A percentile compares a stretch with the other conserved stretches of the same genome.
Evolutionary conservation across 64 coral and sea anemone genomes (phyloP).

Genomic region (Dendronephthya gigantea): DNA sequence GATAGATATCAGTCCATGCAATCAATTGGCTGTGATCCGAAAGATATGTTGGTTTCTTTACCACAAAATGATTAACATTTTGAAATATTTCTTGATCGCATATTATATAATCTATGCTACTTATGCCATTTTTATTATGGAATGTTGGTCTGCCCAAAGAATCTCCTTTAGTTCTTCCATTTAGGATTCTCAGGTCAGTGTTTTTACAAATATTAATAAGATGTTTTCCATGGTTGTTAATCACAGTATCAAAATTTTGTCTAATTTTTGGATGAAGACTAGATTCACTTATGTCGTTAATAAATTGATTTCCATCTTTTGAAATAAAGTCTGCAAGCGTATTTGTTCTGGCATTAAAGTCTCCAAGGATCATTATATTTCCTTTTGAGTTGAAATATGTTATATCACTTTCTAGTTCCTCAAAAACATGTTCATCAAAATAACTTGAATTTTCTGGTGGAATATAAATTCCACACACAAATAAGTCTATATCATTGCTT

Average conservation of each 20-base stretch:
- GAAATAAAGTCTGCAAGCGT: neutral
- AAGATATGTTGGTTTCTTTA: neutral
- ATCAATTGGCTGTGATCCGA: neutral
- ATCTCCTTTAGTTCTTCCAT: slow-evolving; percentile 2
- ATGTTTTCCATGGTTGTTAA: neutral
- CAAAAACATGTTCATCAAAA: neutral
- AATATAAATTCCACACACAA: neutral
- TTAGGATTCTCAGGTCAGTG: neutral
- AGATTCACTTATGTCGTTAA: neutral
- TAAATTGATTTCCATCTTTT: slow-evolving; percentile 10
- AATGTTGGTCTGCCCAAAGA: neutral
- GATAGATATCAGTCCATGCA: neutral
- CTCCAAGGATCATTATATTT: slow-evolving; percentile 3
- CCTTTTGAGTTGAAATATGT: neutral
- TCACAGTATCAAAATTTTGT: neutral
- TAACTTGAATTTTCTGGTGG: neutral
- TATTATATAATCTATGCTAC: neutral
- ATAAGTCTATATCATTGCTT: neutral
- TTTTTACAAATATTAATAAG: neutral
- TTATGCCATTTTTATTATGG: slow-evolving; percentile 4
- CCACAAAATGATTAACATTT: slow-evolving; percentile 7
- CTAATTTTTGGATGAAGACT: neutral
- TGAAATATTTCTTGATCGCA: neutral
- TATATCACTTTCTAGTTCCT: neutral
- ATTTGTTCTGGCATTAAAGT: neutral